Conservation (phyloP, 2,797 vertebrate species). For the Microchirus variegatus region DNA sequence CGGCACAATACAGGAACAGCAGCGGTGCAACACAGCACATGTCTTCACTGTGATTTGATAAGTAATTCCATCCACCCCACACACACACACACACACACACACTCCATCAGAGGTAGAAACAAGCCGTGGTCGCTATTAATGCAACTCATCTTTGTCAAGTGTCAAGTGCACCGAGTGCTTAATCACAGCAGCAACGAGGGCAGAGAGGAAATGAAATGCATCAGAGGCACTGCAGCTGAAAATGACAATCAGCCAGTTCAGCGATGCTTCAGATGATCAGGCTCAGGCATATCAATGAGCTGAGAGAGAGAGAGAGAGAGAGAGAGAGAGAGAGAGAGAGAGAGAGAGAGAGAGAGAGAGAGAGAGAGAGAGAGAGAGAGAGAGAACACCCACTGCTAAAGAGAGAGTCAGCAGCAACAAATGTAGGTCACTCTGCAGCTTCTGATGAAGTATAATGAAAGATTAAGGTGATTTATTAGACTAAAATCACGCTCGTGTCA, state of each 20-base stretch:
- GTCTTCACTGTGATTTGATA: conserved; percentile 60
- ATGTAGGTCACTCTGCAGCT: conserved; percentile 67
- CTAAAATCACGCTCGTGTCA: conserved; percentile 46
- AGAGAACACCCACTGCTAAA: conserved; percentile 17
- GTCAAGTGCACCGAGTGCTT: conserved; percentile 67
- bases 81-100: background rate
- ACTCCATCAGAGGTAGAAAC: conserved; percentile 21
- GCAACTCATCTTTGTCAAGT: conserved; percentile 68
- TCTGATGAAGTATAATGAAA: conserved; percentile 34
- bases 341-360: conserved; percentile 6
- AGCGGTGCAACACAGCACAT: conserved; percentile 28
- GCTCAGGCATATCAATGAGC: conserved; percentile 77
- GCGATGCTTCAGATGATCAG: conserved; percentile 71
- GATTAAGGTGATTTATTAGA: conserved; percentile 42
- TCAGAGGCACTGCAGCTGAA: conserved; percentile 74
- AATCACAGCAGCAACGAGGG: conserved; percentile 67
- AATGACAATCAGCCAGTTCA: conserved; percentile 78
- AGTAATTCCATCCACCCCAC: conserved; percentile 52
- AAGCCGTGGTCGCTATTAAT: conserved; percentile 62
- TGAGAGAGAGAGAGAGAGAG: conserved; percentile 19
- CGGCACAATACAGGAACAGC: conserved; percentile 23
- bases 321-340: conserved; percentile 15
- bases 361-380: conserved; percentile 15
- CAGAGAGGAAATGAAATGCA: conserved; percentile 66
- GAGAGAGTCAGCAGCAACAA: conserved; percentile 29